Evolutionary conservation across 2,888 invertebrate species (phyloP).

Genomic region (Amiota communis): DNA sequence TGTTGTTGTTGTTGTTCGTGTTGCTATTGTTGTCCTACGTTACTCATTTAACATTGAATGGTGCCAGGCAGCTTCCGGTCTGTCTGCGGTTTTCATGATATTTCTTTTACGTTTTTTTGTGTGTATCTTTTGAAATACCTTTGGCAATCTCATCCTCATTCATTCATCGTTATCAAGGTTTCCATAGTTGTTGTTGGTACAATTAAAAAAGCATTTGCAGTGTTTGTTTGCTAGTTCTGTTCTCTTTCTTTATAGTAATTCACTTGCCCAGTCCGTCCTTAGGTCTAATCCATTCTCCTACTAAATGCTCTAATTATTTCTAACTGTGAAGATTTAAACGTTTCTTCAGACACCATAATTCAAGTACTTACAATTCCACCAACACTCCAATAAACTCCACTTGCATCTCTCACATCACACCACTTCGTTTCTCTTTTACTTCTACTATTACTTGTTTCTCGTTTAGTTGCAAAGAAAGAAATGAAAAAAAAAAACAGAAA

Average conservation of each 20-base stretch:
- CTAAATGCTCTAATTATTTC: slow-evolving; percentile 66
- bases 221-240: neutral
- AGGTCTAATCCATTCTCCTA: slow-evolving; percentile 37
- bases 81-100: slow-evolving; percentile 24
- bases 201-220: slow-evolving; percentile 37
- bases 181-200: neutral
- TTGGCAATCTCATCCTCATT: neutral
- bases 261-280: neutral
- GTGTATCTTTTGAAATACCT: neutral
- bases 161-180: neutral
- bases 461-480: too few relatives aligned
- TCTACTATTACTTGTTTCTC: neutral
- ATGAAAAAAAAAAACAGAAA: too few relatives aligned
- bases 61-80: slow-evolving; percentile 13
- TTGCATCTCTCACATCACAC: neutral
- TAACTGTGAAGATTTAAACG: slow-evolving; percentile 63
- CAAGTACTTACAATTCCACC: neutral
- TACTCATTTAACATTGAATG: neutral
- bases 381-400: neutral
- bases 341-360: slow-evolving; percentile 35
- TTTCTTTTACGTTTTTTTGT: neutral
- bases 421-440: neutral
- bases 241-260: neutral
- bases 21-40: neutral
- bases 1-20: neutral